phyloP scores from a whole-genome alignment of 2,888 invertebrate species.

The Hypolimnas misippus region DNA sequence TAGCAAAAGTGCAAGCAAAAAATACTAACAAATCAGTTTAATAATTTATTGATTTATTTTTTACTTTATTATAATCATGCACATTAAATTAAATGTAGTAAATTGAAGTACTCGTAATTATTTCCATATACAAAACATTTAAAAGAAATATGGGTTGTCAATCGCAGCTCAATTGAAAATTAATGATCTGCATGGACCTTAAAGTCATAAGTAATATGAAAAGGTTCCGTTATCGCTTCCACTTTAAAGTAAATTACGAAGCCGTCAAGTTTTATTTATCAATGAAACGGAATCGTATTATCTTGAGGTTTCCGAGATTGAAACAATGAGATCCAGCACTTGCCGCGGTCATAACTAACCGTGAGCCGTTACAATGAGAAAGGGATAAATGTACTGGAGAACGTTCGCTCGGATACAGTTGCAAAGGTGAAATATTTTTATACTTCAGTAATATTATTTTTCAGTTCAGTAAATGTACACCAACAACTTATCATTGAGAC shows the following conservation, averaged over 20 bases:
- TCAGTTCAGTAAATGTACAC: slow-evolving; percentile 3
- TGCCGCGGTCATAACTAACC: slow-evolving; percentile 64
- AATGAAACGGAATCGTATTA: slow-evolving; percentile 51
- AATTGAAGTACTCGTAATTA: no score
- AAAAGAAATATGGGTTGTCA: not conserved
- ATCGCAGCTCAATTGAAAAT: slow-evolving; percentile 17
- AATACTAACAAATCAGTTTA: no score
- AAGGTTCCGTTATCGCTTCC: slow-evolving; percentile 35
- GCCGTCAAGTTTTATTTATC: slow-evolving; percentile 51
- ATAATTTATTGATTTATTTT: no score
- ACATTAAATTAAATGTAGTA: no score
- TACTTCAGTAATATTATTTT: not conserved
- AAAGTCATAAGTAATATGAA: slow-evolving; percentile 26
- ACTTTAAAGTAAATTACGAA: slow-evolving; percentile 35
- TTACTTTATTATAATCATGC: no score
- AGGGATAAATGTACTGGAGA: slow-evolving; percentile 30
- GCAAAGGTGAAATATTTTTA: slow-evolving; percentile 26
- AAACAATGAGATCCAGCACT: slow-evolving; percentile 56
- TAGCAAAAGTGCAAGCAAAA: no score
- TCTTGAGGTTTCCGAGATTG: slow-evolving; percentile 52
- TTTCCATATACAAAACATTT: not conserved
- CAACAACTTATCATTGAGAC: slow-evolving; percentile 1
- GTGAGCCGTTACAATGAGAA: slow-evolving; percentile 66
- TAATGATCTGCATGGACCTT: slow-evolving; percentile 26
- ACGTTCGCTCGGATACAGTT: slow-evolving; percentile 21